phyloP scores from a whole-genome alignment of 1,140 invertebrate genomes.

The Drosophila willistoni region DNA sequence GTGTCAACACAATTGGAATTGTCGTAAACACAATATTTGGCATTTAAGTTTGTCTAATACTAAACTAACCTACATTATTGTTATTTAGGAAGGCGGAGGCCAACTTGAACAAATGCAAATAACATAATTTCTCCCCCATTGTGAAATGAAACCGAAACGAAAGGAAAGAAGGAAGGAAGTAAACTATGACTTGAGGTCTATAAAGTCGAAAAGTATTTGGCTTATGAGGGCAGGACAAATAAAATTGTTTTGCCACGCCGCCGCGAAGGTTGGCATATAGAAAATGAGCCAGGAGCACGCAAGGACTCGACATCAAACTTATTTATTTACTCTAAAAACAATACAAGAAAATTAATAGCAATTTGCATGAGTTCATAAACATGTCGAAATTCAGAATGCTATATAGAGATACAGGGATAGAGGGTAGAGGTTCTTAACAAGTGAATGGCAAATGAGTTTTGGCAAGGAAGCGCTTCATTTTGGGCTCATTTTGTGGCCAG shows the following conservation, averaged over 20 bases:
- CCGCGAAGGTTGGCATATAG: conserved; percentile 70
- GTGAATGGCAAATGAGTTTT: conserved; percentile 32
- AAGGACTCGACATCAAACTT: conserved; percentile 76
- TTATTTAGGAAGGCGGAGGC: not conserved
- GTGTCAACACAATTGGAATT: conserved; percentile 70
- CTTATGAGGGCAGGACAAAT: conserved; percentile 71
- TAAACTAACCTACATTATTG: conserved; percentile 6
- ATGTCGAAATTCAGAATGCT: conserved; percentile 57
- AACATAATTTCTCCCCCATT: conserved; percentile 62
- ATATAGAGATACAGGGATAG: not conserved
- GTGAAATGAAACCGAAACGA: no score
- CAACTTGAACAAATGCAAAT: conserved; percentile 78
- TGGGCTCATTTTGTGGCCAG: conserved; percentile 36
- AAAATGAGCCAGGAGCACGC: conserved; percentile 70
- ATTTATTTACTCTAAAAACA: conserved; percentile 82
- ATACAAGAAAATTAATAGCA: conserved; percentile 81
- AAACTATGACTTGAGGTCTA: conserved; percentile 10
- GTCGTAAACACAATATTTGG: conserved; percentile 69
- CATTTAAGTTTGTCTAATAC: conserved; percentile 47
- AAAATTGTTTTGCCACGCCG: conserved; percentile 77
- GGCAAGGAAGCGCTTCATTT: conserved; percentile 19
- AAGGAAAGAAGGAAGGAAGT: not conserved
- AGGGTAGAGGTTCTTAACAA: conserved; percentile 46
- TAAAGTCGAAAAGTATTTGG: conserved; percentile 54
- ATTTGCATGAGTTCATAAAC: conserved; percentile 78